Evolutionary conservation across 2,113 vertebrate species (phyloP).

Genomic region (Podiceps cristatus): DNA sequence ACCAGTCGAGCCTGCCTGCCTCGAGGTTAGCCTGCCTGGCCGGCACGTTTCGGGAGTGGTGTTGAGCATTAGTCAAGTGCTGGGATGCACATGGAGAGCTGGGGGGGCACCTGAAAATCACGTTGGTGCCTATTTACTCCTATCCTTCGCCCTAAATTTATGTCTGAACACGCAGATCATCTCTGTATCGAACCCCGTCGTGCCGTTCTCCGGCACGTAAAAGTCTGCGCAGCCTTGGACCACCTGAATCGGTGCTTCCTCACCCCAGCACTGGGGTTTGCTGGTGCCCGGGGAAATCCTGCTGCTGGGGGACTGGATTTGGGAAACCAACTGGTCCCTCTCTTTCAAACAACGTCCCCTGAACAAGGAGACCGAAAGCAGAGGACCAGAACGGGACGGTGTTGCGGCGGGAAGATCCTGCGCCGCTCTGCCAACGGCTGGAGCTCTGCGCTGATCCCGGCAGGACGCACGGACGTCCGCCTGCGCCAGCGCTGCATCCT

Average conservation of each 20-base stretch:
- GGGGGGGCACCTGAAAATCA: neutral
- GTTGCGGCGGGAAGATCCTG: fast-evolving
- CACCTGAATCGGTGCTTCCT: neutral
- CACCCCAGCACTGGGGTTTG: neutral
- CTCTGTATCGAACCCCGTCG: neutral
- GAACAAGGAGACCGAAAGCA: neutral
- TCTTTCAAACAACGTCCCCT: neutral
- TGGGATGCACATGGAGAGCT: too few relatives aligned
- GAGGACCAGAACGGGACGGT: neutral
- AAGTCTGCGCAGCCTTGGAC: neutral
- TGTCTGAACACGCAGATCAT: neutral
- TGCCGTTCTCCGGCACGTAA: neutral
- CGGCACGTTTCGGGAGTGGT: too few relatives aligned
- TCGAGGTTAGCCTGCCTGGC: too few relatives aligned
- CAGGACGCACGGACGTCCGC: neutral
- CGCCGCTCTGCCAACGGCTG: neutral
- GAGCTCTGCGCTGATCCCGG: fast-evolving
- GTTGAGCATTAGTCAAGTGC: fast-evolving
- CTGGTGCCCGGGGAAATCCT: neutral
- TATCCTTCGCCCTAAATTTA: neutral
- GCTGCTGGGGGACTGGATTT: neutral
- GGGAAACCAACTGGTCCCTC: neutral
- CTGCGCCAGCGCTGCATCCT: neutral
- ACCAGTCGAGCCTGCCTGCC: too few relatives aligned
- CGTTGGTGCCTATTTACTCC: neutral